Percentiles rank a stretch among this genome's conserved stretches.
Evolutionary conservation across 2,888 invertebrate species (phyloP).

Genomic region (Drosophila anomalipes): DNA sequence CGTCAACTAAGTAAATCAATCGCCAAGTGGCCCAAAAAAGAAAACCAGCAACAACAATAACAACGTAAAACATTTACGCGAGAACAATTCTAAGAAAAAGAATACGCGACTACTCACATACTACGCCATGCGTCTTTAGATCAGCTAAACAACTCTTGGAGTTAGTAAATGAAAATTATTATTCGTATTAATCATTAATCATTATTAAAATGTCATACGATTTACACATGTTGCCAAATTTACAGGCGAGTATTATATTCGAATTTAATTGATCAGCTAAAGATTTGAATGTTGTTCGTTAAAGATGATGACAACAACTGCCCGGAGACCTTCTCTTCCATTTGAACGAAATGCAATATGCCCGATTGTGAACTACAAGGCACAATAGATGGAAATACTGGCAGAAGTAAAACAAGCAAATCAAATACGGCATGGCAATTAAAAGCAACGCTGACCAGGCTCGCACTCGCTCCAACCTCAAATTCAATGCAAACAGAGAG

Average conservation of each 20-base stretch:
- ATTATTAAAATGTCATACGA: too few species aligned
- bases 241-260: not conserved
- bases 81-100: not conserved
- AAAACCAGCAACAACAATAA: constrained; percentile 36
- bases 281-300: not conserved
- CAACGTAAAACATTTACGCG: not conserved
- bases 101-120: not conserved
- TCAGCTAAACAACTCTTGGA: not conserved
- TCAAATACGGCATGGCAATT: constrained; percentile 74
- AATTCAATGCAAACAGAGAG: constrained; percentile 21
- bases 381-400: not conserved
- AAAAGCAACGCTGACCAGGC: constrained; percentile 49
- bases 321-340: not conserved
- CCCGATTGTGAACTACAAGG: not conserved
- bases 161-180: not conserved
- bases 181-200: not conserved
- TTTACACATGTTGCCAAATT: not conserved
- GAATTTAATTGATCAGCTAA: not conserved
- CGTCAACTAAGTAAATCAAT: constrained; percentile 62
- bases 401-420: constrained; percentile 38
- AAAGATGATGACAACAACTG: not conserved
- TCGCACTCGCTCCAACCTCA: constrained; percentile 1
- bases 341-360: not conserved
- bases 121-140: not conserved
- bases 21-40: constrained; percentile 59